These are phyloP conservation scores for Cryptocheilus praepositus DNA, from an alignment of 2,888 invertebrate species.

Conservation along the genomic window DNA sequence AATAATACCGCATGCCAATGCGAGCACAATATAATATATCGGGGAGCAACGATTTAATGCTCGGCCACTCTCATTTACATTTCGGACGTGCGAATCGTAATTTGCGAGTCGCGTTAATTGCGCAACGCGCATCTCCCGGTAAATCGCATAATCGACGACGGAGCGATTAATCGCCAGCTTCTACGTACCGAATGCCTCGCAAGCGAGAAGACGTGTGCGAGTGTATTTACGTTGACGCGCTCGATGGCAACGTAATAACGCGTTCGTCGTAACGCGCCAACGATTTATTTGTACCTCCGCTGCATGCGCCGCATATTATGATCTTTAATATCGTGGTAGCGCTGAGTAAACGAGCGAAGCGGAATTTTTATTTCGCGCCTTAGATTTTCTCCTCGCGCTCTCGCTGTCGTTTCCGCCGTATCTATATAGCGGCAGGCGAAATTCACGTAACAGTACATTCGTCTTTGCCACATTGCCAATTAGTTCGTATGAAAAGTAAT, in stretches of 20 bases:
- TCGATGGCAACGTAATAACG: too few relatives aligned
- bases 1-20: conserved; percentile 17
- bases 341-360: too few relatives aligned
- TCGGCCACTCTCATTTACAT: conserved; percentile 26
- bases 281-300: neutral
- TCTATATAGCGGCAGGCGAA: too few relatives aligned
- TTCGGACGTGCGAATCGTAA: conserved; percentile 22
- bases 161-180: conserved; percentile 18
- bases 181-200: neutral
- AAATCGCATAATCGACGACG: conserved; percentile 22
- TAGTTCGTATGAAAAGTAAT: too few relatives aligned
- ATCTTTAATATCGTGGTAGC: too few relatives aligned
- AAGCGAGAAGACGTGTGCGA: neutral
- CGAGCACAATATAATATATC: conserved; percentile 13
- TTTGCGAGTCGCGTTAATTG: conserved; percentile 21
- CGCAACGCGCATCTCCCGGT: conserved; percentile 18
- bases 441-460: too few relatives aligned
- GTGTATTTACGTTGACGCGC: too few relatives aligned
- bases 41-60: conserved; percentile 15
- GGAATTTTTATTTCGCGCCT: too few relatives aligned
- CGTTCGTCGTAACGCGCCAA: neutral
- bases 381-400: too few relatives aligned
- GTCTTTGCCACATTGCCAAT: too few relatives aligned
- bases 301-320: too few relatives aligned
- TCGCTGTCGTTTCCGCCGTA: too few relatives aligned